Evolutionary conservation across 1,140 invertebrate genomes (phyloP), one percentile per base, ranked within the genome.

Genomic region (Brachystomella parvula): DNA sequence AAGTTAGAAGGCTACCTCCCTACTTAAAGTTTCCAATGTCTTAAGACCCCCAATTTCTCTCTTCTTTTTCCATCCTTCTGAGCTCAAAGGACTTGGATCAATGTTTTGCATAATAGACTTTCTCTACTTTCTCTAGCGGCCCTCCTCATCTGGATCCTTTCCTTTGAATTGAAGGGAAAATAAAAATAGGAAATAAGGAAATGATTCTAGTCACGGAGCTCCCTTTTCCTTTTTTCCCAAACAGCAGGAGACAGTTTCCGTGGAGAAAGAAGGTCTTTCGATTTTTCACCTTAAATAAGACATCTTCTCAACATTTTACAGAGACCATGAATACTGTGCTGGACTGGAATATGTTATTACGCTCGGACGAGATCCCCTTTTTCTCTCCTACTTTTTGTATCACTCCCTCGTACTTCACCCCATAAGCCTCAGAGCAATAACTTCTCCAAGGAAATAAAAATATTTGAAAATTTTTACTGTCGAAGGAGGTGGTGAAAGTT

Each of bases 231-330:
- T 24, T 53, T 24, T 26, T 53, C 24, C 24, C 12, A 53, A 26
- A 15, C 19, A 39, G 6, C 6, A 24, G 21, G 21, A 53, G 49
- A 53, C 12, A 53, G 24, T 53, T 17, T n/a, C n/a, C n/a, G n/a
- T n/a, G 24, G 24, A 53, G 49, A 53, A 12, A 24, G 49, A 26
- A 26, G 24, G 49, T 24, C 49, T 26, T 53, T 53, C 49, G 49
- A 53, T 53, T 53, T 53, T 53, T 53, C 24, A 53, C 49, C 49
- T 53, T 53, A 53, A 53, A 53, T 53, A 53, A 53, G 49, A 53
- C 49, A 53, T 53, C 49, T 53, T 53, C 49, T 24, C 49, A 53
- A 24, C 21, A 53, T 53, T 53, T 53, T 53, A n/a, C n/a, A n/a
- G 12, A 26, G 49, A 24, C 49, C 12, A 53, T 53, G 49, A 53